These are phyloP conservation scores for Cydia amplana DNA, from an alignment of 1,140 invertebrate genomes.

Conservation along the genomic window DNA sequence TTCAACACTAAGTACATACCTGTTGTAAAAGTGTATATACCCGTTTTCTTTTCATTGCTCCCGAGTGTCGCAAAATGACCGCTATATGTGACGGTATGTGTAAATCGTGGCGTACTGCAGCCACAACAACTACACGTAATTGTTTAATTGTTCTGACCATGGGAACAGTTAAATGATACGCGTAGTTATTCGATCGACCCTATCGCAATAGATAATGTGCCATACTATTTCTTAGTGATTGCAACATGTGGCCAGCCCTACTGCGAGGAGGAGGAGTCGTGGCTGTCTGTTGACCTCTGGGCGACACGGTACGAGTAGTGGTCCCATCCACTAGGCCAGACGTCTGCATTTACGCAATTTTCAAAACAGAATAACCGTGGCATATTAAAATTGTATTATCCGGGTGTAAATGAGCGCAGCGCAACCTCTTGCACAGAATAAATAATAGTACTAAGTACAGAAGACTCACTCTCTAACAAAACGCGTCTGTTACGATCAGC, in stretches of 20 bases:
- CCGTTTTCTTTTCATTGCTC: not conserved
- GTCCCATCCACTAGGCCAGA: too few relatives aligned
- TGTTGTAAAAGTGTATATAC: not conserved
- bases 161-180: constrained; percentile 40
- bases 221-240: constrained; percentile 7
- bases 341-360: too few relatives aligned
- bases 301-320: too few relatives aligned
- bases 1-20: not conserved
- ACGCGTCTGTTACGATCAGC: too few relatives aligned
- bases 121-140: constrained; percentile 43
- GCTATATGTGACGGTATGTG: constrained; percentile 13
- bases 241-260: not conserved
- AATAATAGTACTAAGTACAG: too few relatives aligned
- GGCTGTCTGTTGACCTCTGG: too few relatives aligned
- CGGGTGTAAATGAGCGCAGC: too few relatives aligned
- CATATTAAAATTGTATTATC: too few relatives aligned
- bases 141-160: constrained; percentile 59
- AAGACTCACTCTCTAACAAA: too few relatives aligned
- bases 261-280: not conserved
- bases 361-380: too few relatives aligned
- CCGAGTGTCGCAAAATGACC: not conserved
- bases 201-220: constrained; percentile 19
- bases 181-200: constrained; percentile 11
- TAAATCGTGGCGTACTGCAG: not conserved
- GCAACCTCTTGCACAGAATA: too few relatives aligned